These are phyloP conservation scores for Aspidiotus rigidus DNA, from an alignment of 2,888 invertebrate genomes.

Conservation along the genomic window DNA sequence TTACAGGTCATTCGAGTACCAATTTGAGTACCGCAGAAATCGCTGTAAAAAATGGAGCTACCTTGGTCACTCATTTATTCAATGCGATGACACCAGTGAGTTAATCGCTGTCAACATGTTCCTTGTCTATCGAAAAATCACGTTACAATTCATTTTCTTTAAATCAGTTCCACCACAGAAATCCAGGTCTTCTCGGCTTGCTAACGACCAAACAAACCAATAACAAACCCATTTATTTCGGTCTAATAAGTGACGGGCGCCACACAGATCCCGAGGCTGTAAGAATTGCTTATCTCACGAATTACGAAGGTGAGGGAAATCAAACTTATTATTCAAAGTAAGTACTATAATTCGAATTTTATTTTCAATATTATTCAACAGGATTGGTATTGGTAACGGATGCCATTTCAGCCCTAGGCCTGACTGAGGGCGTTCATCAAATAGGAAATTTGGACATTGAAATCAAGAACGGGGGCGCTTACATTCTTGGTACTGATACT, in stretches of 20 bases:
- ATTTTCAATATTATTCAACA: conserved; percentile 40
- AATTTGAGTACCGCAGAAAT: conserved; percentile 71
- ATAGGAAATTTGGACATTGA: conserved; percentile 76
- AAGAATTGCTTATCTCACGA: conserved; percentile 81
- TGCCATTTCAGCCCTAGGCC: conserved; percentile 87
- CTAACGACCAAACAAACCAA: conserved; percentile 61
- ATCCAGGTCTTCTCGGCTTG: conserved; percentile 94
- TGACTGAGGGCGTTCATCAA: conserved; percentile 74
- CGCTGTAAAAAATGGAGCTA: conserved; percentile 76
- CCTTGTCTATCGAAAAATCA: neutral
- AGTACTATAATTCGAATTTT: no score
- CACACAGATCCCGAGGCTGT: conserved; percentile 96
- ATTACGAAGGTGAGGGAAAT: conserved; percentile 58
- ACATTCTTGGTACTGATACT: conserved; percentile 75
- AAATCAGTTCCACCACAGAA: conserved; percentile 86
- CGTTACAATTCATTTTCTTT: conserved; percentile 4
- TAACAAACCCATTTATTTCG: conserved; percentile 64
- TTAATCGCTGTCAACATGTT: conserved; percentile 36
- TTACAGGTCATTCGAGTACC: conserved; percentile 71
- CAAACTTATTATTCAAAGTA: neutral
- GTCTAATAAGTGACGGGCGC: conserved; percentile 94
- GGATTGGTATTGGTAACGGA: conserved; percentile 89
- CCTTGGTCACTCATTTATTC: conserved; percentile 91
- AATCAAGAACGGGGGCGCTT: conserved; percentile 63
- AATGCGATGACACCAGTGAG: conserved; percentile 98